Evolutionary conservation across 2,888 invertebrate species (phyloP), one percentile per base, ranked within the genome.

Genomic region (Nebria brevicollis): DNA sequence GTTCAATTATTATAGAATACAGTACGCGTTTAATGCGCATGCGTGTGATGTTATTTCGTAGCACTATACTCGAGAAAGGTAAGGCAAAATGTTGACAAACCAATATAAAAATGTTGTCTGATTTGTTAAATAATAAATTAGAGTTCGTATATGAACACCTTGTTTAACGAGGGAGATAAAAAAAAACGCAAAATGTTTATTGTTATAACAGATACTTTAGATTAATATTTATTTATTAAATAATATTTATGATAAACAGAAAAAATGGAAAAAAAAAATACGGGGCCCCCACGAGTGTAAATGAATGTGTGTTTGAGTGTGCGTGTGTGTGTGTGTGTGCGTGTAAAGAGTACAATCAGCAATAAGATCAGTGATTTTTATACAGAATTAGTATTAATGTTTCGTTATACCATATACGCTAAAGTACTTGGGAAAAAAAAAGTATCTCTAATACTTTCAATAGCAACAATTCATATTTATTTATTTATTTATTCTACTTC

Each of bases 1-100:
- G 84, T 83, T 84, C 84, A 84, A 82, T 82, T 66, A 70, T 82
- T 77, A 83, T 83, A 83, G 83, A 84, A 83, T 84, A 83, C 78
- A 74, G 64, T 73, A 77, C 70, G 41, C 66, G 70, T 82, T 68
- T 70, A 66, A 68, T 82, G 68, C 26, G 64, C 70, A 54, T 77
- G 79, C 82, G 83, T 70, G 25, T 26, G 25, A 25, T 13, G 25
- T 25, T 13, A n/a, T 70, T 66, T 77, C 72, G 4, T 8, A 13
- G 54, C 8, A 54, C 54, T 54, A 8, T 43, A 54, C 54, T 11
- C 54, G 13, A 54, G 54, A 13, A 34, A 79, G 75, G 65, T 75
- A 73, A 81, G 82, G 83, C 79, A 77, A 82, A 34, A 83, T 76
- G 77, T 82, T 70, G 70, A 70, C 70, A 20, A 54, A 34, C 34